Percentiles rank a stretch among this genome's conserved stretches.
These are phyloP conservation scores for Stratiolaelaps scimitus DNA, from an alignment of 1,140 invertebrate species.

Conservation along the genomic window DNA sequence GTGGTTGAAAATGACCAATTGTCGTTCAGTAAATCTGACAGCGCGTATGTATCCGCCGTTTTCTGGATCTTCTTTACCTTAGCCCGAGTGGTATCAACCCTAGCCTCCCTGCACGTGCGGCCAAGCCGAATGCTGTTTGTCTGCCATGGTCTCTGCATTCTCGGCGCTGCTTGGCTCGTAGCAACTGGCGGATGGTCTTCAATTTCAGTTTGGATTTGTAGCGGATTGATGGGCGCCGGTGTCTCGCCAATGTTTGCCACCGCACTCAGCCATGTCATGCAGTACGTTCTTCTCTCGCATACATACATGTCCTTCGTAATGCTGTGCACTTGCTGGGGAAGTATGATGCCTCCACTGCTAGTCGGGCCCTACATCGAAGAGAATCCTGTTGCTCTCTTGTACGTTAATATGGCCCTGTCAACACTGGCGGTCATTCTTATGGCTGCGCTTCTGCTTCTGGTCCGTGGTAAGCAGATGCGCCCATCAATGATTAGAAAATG, in stretches of 20 bases:
- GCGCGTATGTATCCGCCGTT: not conserved
- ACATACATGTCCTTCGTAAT: not conserved
- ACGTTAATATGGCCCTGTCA: not conserved
- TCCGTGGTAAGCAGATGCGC: not conserved
- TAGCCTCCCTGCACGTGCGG: not conserved
- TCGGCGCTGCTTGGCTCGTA: too few species aligned
- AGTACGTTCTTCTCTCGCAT: not conserved
- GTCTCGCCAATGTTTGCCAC: conserved; percentile 1
- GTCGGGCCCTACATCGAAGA: conserved; percentile 5
- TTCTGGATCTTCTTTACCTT: conserved; percentile 17
- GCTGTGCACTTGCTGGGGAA: not conserved
- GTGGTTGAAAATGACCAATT: conserved; percentile 5
- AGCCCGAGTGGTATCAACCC: not conserved
- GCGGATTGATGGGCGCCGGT: not conserved
- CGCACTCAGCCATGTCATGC: not conserved
- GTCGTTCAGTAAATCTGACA: not conserved
- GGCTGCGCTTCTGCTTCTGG: not conserved
- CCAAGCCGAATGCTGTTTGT: not conserved
- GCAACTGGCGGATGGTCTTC: too few species aligned
- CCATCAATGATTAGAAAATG: not conserved
- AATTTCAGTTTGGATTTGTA: not conserved
- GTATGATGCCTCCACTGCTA: conserved; percentile 4
- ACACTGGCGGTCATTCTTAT: not conserved
- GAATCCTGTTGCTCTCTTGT: not conserved
- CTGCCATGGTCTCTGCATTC: not conserved